Evolutionary conservation across 2,113 vertebrate genomes (phyloP).

Genomic region (Aix galericulata): DNA sequence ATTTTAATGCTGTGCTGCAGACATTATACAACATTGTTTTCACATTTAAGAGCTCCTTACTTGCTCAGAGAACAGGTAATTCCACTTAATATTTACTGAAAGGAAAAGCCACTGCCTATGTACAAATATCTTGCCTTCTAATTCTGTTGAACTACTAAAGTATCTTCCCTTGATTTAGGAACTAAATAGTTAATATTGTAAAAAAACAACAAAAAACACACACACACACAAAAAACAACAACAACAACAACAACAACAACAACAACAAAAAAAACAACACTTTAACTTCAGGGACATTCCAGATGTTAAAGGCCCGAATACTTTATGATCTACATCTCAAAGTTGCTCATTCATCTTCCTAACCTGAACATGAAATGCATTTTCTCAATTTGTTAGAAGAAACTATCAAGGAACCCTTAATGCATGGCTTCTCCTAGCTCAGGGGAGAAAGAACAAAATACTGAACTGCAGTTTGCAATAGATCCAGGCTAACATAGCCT

Average conservation of each 20-base stretch:
- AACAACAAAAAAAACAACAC: fast-evolving
- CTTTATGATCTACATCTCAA: background rate
- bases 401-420: background rate
- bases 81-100: background rate
- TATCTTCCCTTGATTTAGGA: background rate
- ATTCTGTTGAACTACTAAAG: background rate
- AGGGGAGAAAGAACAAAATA: background rate
- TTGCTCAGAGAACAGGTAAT: slow-evolving; percentile 14
- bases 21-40: background rate
- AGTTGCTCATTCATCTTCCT: background rate
- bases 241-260: no score
- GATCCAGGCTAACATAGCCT: background rate
- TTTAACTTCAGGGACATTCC: background rate
- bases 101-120: background rate
- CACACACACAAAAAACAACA: no score
- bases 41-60: background rate
- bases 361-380: background rate
- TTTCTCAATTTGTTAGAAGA: background rate
- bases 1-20: background rate
- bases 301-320: background rate
- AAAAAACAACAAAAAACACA: fast-evolving
- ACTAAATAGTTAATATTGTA: background rate
- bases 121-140: background rate
- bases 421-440: background rate
- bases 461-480: background rate